Base-by-base conservation (phyloP, 2,797 vertebrate species). In the Huso huso region DNA sequence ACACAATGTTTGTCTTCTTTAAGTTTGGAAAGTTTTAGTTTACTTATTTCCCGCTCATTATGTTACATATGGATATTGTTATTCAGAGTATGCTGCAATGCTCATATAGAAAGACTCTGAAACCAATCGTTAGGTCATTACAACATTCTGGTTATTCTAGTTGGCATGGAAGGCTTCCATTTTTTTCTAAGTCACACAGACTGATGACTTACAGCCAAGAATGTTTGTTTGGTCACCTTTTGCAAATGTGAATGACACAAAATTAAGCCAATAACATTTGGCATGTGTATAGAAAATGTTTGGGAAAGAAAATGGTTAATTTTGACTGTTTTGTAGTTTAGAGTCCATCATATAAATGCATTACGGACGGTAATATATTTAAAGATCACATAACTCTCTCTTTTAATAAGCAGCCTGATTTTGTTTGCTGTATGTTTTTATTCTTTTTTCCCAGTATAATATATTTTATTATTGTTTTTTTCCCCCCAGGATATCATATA, bases 131-230 rank as follows among this genome's bases (percentile, higher is more conserved):
- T 82, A 84, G 84, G 87, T 82, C 81, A 84, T 77, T 83, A 76
- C 81, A 80, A 83, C 83, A 83, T 18, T 18, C 80, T 78, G 73
- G 79, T 81, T 82, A 18, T 77, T 79, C 80, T 83, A 83, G 82
- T 76, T 89, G 87, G 90, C 86, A 86, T 84, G 85, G 84, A 83
- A 86, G 86, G 88, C 89, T 89, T 89, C 88, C 86, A 86, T 89
- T 88, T 87, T 82, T 83, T 18, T 18, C 2, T 18, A 76, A 82
- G 87, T 84, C 87, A 85, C 83, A 87, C 82, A 86, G 88, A 88
- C 90, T 89, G 88, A 89, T 89, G 88, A 88, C 88, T 90, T 91
- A 85, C 89, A 85, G 87, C 86, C 86, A 65, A 77, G 81, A 85
- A 85, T 86, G 83, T 87, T 86, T 85, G 87, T 88, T 83, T 86